Evolutionary conservation across 2,113 vertebrate genomes (phyloP).

Genomic region (Pterocles burchelli): DNA sequence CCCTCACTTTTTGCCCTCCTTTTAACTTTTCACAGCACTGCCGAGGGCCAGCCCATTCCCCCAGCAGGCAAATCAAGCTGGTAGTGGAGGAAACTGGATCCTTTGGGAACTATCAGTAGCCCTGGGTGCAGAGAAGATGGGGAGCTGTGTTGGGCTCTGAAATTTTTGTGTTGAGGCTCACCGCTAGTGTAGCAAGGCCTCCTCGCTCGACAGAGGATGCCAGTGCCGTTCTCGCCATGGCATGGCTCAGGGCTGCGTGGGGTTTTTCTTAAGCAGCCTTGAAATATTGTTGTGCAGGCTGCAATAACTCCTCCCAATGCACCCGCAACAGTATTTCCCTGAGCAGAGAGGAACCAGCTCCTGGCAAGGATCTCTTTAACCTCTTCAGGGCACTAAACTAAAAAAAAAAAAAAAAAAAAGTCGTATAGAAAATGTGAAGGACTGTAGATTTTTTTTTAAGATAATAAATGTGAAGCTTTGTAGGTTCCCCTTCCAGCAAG

Average conservation of each 20-base stretch:
- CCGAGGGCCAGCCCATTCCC: no score
- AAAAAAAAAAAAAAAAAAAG: background rate
- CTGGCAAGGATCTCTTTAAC: background rate
- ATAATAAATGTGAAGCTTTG: background rate
- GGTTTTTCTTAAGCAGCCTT: background rate
- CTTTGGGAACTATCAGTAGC: background rate
- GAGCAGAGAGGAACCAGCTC: background rate
- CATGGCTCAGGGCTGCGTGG: background rate
- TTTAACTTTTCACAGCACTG: background rate
- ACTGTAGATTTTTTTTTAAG: background rate
- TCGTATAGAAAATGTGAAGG: background rate
- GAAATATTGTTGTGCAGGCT: background rate
- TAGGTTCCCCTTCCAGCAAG: background rate
- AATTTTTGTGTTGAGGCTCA: background rate
- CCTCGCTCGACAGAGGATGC: background rate
- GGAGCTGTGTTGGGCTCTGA: background rate
- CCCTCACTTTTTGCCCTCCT: rapidly evolving
- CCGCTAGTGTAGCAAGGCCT: background rate
- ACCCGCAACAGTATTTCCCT: background rate
- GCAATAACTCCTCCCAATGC: background rate
- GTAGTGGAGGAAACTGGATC: background rate
- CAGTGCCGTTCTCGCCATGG: rapidly evolving
- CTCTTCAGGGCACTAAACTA: background rate
- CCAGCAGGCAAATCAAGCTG: background rate
- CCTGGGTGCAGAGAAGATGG: background rate